Percentiles rank a stretch among this genome's conserved stretches.
Evolutionary conservation across 2,113 vertebrate species (phyloP).

Genomic region (Malaclemys terrapin): DNA sequence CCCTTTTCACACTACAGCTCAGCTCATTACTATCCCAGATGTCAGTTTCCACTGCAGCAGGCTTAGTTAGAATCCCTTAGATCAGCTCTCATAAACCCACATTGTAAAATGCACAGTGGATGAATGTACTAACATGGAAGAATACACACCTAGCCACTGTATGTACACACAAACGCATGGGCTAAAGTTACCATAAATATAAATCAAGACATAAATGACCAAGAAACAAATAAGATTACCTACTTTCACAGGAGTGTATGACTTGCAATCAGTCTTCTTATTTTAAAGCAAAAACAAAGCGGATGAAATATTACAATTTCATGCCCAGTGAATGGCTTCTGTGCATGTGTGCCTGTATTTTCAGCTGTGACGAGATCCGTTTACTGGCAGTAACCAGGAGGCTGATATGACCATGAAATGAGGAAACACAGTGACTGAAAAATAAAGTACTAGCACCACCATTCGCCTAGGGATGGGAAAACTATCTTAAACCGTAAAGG

Average conservation of each 20-base stretch:
- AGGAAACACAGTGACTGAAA: constrained; percentile 79
- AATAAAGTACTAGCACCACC: constrained; percentile 87
- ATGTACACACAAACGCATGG: constrained; percentile 51
- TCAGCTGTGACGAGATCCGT: constrained; percentile 79
- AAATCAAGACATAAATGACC: constrained; percentile 55
- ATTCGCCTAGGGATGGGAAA: constrained; percentile 82
- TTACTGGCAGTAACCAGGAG: constrained; percentile 79
- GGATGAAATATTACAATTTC: constrained; percentile 68
- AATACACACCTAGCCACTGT: constrained; percentile 2
- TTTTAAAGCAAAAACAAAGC: constrained; percentile 65
- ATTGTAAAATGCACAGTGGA: constrained; percentile 54
- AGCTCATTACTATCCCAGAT: constrained; percentile 62
- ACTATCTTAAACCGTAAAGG: constrained; percentile 57
- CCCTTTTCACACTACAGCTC: constrained; percentile 31
- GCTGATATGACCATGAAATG: constrained; percentile 82
- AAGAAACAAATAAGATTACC: constrained; percentile 68
- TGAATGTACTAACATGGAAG: constrained; percentile 11
- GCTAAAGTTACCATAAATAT: constrained; percentile 64
- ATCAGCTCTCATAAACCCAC: constrained; percentile 34
- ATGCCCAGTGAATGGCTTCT: constrained; percentile 74
- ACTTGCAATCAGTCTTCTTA: constrained; percentile 75
- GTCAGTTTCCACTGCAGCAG: constrained; percentile 51
- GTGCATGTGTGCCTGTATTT: constrained; percentile 81
- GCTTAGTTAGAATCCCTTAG: constrained; percentile 43
- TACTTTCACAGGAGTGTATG: constrained; percentile 75